Base-by-base conservation (phyloP, 2,888 invertebrate species). In the Ptilodon capucinus region DNA sequence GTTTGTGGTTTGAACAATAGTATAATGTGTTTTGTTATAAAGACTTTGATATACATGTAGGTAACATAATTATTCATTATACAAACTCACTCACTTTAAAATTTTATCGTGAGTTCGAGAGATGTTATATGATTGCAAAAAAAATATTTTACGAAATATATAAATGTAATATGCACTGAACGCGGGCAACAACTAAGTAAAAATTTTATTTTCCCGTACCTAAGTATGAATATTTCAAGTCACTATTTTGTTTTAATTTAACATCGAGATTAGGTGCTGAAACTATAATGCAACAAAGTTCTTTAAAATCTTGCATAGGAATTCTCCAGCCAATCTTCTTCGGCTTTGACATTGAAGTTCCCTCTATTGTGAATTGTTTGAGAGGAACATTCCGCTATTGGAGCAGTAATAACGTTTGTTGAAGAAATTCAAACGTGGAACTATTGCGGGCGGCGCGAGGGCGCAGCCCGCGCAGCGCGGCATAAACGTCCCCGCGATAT, bases 391-490 rank as follows among this genome's bases (percentile, higher is more conserved):
- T 81, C 73, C 71, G 70, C 84, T 73, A 80, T 84, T 80, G 81
- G 77, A 79, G 77, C 79, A 78, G 85, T 86, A 87, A 87, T 86
- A 86, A 84, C 82, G 83, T 86, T 86, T 84, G 85, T 79, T 82
- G 81, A 79, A 84, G 84, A 84, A 85, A 86, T 86, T 84, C 85
- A 84, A 85, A 84, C 82, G 82, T 71, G 80, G 72, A 86, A 84
- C 85, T 86, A 83, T 86, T 83, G 81, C 74, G 78, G 64, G 54
- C 73, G 71, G 67, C 64, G 56, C 40, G 62, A 67, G 69, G 64
- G 71, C 68, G 75, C 70, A 65, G 54, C 62, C 69, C 60, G 71
- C 68, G 75, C 70, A 65, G 54, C 62, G 70, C 60, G 64, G 71
- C 72, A 71, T 72, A 69, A 74, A 71, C 68, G 69, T 70, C 65